Percentiles rank a stretch among this genome's conserved stretches.
These are phyloP conservation scores for Molossus alvarezi DNA, from an alignment of 2,797 vertebrate genomes.

Conservation along the genomic window DNA sequence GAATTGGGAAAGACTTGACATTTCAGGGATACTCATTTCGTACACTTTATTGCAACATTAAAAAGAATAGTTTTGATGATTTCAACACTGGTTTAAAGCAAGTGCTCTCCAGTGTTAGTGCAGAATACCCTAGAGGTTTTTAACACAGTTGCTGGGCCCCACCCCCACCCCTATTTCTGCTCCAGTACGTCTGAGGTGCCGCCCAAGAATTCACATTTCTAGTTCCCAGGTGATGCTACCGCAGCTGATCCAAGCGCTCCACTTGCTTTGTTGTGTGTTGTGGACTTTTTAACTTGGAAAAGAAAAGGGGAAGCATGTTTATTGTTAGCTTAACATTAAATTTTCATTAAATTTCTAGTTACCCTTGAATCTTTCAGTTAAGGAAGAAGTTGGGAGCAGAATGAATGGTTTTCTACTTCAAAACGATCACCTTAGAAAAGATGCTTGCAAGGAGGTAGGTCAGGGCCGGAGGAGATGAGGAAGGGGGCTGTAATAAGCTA, in stretches of 20 bases:
- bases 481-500: accelerated
- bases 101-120: background rate
- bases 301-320: background rate
- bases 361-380: background rate
- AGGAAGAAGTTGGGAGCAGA: background rate
- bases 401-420: constrained; percentile 52
- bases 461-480: background rate
- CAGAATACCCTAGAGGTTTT: background rate
- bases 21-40: background rate
- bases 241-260: background rate
- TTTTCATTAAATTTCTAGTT: background rate
- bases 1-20: background rate
- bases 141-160: background rate
- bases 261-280: background rate
- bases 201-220: constrained; percentile 55
- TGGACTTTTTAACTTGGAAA: constrained; percentile 44
- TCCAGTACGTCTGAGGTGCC: background rate
- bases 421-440: constrained; percentile 4
- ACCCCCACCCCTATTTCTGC: background rate
- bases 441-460: accelerated
- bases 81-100: constrained; percentile 49
- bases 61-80: background rate
- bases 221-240: background rate
- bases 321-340: background rate
- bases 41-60: background rate